These are phyloP conservation scores for Brachystomella parvula DNA, from an alignment of 1,140 invertebrate species.

Conservation along the genomic window DNA sequence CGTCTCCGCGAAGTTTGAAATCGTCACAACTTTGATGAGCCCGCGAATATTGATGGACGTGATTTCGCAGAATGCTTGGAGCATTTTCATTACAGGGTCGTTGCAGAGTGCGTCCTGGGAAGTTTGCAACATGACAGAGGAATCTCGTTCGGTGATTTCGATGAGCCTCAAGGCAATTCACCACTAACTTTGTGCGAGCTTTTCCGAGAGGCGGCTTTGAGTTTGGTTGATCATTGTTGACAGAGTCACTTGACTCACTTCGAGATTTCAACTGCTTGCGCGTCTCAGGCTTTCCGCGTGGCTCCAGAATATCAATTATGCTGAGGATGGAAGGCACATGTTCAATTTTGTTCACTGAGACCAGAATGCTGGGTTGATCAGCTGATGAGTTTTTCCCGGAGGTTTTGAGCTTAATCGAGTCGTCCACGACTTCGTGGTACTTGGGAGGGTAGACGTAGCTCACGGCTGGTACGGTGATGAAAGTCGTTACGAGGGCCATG, in stretches of 20 bases:
- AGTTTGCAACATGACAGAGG: slow-evolving; percentile 23
- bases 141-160: slow-evolving; percentile 26
- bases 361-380: slow-evolving; percentile 13
- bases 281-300: background rate
- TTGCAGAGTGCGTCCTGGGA: slow-evolving; percentile 15
- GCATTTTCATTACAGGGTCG: slow-evolving; percentile 28
- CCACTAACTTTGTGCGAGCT: slow-evolving; percentile 2
- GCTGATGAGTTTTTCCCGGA: background rate
- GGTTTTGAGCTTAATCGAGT: background rate
- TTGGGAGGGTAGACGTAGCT: slow-evolving; percentile 17
- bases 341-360: slow-evolving; percentile 25
- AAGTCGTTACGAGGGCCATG: slow-evolving; percentile 30
- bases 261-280: background rate
- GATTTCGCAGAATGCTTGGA: slow-evolving; percentile 18
- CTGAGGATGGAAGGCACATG: slow-evolving; percentile 26
- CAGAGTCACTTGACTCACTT: background rate
- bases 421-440: slow-evolving; percentile 14
- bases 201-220: background rate
- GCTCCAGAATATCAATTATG: slow-evolving; percentile 17
- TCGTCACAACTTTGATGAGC: slow-evolving; percentile 25
- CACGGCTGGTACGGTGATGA: slow-evolving; percentile 23
- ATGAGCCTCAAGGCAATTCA: slow-evolving; percentile 25
- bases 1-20: slow-evolving; percentile 17
- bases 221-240: background rate
- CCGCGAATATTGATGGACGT: slow-evolving; percentile 1